These are phyloP conservation scores for Bursaphelenchus okinawaensis DNA, from an alignment of 2,888 invertebrate species.

Conservation along the genomic window DNA sequence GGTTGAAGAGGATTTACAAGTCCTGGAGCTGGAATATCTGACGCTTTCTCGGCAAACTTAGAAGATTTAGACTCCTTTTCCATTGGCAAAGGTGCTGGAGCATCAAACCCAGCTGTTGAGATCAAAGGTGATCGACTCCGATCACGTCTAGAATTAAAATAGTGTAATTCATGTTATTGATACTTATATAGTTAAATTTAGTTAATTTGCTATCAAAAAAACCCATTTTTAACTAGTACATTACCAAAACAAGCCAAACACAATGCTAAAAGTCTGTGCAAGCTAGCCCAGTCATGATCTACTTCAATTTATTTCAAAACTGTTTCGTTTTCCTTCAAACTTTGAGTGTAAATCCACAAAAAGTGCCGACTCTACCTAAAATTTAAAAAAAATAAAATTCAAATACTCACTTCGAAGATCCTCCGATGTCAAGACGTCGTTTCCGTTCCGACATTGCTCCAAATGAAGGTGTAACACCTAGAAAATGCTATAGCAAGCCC, in stretches of 20 bases:
- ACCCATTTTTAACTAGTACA: no score
- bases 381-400: neutral
- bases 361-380: neutral
- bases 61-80: neutral
- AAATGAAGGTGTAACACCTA: neutral
- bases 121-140: slow-evolving; percentile 26
- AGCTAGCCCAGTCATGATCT: neutral
- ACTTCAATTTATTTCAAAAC: neutral
- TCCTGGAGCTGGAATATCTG: neutral
- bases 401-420: neutral
- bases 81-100: slow-evolving; percentile 9
- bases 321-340: no score
- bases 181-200: no score
- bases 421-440: neutral
- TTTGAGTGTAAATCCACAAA: neutral
- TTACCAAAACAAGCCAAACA: no score
- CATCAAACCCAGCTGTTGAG: slow-evolving; percentile 9
- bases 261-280: no score
- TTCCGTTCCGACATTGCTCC: neutral
- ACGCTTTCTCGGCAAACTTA: neutral
- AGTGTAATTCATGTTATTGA: no score
- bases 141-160: neutral
- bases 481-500: neutral
- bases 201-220: no score
- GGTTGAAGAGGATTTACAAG: neutral